Evolutionary conservation across 2,797 vertebrate genomes (phyloP).

Genomic region (Xiphorhynchus erythropygius): DNA sequence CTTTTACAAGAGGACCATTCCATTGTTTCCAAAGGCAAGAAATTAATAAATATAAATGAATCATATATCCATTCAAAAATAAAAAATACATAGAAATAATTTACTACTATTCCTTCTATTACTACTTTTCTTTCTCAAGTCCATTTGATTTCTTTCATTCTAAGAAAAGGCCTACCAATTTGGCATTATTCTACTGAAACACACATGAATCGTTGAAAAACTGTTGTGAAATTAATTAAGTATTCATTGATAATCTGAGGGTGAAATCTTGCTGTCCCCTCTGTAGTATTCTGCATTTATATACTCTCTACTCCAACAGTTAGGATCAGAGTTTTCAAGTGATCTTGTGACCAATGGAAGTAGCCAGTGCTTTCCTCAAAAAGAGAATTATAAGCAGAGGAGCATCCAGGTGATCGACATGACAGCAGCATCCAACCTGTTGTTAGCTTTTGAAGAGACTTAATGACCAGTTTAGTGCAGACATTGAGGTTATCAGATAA

Average conservation of each 20-base stretch:
- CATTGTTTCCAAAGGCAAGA: background rate
- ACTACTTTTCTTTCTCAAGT: background rate
- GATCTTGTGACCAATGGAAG: background rate
- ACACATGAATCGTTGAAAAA: background rate
- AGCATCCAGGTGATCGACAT: background rate
- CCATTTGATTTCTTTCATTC: background rate
- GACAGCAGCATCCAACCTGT: background rate
- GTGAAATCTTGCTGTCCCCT: background rate
- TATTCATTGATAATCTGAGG: background rate
- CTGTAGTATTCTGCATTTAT: background rate
- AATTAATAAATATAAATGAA: background rate
- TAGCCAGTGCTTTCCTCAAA: background rate
- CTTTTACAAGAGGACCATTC: background rate
- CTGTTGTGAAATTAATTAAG: background rate
- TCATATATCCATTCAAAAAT: background rate
- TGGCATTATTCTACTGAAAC: background rate
- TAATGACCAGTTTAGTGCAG: background rate
- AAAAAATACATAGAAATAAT: background rate
- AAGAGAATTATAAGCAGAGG: background rate
- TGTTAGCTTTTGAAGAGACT: background rate
- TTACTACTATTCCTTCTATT: background rate
- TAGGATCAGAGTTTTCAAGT: background rate
- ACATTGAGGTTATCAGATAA: background rate
- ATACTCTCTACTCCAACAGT: background rate
- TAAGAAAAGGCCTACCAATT: background rate